Conservation (phyloP, 2,797 vertebrate species). For the Pseudomugil gertrudae region DNA sequence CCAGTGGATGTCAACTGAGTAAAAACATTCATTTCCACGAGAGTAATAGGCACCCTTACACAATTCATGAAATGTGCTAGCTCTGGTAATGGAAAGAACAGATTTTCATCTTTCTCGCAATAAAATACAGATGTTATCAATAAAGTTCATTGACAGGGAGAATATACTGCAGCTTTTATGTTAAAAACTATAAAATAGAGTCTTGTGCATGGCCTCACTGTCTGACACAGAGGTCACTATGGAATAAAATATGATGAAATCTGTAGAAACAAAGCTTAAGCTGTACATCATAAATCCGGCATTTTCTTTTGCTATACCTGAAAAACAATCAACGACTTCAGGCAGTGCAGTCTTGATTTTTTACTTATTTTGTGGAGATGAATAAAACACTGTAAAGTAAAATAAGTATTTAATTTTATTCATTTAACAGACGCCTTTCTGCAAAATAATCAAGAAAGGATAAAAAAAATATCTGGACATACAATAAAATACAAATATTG, state of each 20-base stretch:
- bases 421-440: too few relatives aligned
- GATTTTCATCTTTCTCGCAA: not conserved
- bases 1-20: constrained; percentile 10
- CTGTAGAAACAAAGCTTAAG: not conserved
- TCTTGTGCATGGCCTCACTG: not conserved
- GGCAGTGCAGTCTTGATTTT: not conserved
- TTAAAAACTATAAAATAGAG: not conserved
- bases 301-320: not conserved
- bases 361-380: not conserved
- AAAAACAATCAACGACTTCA: not conserved
- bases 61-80: not conserved
- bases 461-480: not conserved
- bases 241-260: not conserved
- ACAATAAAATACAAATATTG: not conserved
- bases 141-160: constrained; percentile 26
- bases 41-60: not conserved
- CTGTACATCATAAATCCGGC: not conserved
- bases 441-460: not conserved
- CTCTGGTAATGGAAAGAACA: not conserved
- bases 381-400: not conserved
- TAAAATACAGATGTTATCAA: constrained; percentile 26
- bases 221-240: not conserved
- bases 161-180: constrained; percentile 1
- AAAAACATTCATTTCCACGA: constrained; percentile 7
- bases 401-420: not conserved